Percentiles rank a stretch among this genome's conserved stretches.
phyloP scores from a whole-genome alignment of 1,140 invertebrate genomes.

The Diprion similis region DNA sequence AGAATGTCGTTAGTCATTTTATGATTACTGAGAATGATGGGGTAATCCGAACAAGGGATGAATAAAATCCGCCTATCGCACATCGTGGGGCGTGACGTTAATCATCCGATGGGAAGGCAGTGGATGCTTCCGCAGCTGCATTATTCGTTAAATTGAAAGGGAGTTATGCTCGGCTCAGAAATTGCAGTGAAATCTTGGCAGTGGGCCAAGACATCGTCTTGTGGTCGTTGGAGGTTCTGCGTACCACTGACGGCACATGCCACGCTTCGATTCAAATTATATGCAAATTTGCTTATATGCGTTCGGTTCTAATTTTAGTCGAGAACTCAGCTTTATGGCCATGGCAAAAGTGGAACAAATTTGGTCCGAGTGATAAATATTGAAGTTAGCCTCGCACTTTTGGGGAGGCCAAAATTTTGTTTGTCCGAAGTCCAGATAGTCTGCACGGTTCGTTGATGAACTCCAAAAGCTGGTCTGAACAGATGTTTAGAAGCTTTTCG shows the following conservation, averaged over 20 bases:
- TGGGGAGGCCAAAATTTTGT: background rate
- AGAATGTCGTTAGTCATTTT: no score
- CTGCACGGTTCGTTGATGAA: no score
- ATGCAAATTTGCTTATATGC: background rate
- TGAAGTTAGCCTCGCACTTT: background rate
- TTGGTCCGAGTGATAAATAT: background rate
- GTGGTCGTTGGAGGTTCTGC: background rate
- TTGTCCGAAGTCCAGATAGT: background rate
- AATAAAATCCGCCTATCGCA: background rate
- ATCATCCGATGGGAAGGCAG: background rate
- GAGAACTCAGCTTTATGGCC: background rate
- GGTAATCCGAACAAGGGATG: background rate
- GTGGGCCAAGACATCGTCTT: background rate
- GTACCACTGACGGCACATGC: background rate
- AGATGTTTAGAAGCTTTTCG: no score
- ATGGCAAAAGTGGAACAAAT: constrained; percentile 5
- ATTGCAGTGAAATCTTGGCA: background rate
- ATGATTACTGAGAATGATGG: background rate
- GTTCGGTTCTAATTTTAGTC: constrained; percentile 6
- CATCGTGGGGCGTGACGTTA: background rate
- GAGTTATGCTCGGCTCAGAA: background rate
- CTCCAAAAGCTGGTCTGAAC: no score
- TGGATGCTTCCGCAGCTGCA: background rate
- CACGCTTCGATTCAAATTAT: constrained; percentile 1
- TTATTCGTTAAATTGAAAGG: background rate